These are phyloP conservation scores for Megalops cyprinoides DNA, from an alignment of 2,797 vertebrate genomes.

Conservation along the genomic window DNA sequence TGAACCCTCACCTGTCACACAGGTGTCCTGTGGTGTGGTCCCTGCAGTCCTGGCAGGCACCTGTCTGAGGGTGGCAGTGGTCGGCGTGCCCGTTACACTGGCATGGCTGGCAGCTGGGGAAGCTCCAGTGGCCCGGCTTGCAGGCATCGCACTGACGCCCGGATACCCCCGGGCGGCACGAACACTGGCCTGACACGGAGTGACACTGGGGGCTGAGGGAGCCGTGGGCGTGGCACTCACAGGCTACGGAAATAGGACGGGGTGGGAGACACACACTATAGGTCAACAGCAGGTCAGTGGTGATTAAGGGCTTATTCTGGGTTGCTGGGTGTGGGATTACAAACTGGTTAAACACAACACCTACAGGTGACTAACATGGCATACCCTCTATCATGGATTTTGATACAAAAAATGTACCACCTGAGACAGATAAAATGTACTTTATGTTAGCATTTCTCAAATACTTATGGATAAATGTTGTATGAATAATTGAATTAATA, in stretches of 20 bases:
- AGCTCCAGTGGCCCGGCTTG: constrained; percentile 76
- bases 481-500: too few relatives aligned
- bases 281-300: too few relatives aligned
- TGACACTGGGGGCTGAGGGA: constrained; percentile 76
- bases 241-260: constrained; percentile 69
- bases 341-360: neutral
- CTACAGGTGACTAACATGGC: too few relatives aligned
- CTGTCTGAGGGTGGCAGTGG: constrained; percentile 69
- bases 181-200: constrained; percentile 76
- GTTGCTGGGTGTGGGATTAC: neutral
- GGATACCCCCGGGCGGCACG: constrained; percentile 64
- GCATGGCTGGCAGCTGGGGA: constrained; percentile 79
- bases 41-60: constrained; percentile 69
- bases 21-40: constrained; percentile 71
- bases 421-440: too few relatives aligned
- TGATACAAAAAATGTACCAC: too few relatives aligned
- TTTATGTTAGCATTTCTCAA: too few relatives aligned
- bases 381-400: too few relatives aligned
- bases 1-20: constrained; percentile 76
- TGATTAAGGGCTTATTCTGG: too few relatives aligned
- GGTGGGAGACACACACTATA: too few relatives aligned
- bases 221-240: constrained; percentile 78
- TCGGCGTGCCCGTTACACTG: constrained; percentile 80
- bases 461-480: too few relatives aligned
- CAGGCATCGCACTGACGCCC: constrained; percentile 81